A percentile compares a stretch with the other conserved stretches of the same genome.
Evolutionary conservation across 2,888 invertebrate species (phyloP).

Genomic region (Papilio gigon): DNA sequence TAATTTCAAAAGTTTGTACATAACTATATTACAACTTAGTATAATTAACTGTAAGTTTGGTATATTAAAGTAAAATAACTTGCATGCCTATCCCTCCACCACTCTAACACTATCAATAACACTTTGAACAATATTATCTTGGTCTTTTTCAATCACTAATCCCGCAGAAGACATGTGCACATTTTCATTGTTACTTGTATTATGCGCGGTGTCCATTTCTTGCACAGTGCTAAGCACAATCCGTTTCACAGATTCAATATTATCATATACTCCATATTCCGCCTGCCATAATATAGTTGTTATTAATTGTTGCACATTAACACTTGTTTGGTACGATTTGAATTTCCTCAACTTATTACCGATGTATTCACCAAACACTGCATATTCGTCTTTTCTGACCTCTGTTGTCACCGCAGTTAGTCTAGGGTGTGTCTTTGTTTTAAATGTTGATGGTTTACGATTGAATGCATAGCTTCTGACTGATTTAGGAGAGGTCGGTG

Average conservation of each 20-base stretch:
- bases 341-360: slow-evolving; percentile 74
- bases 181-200: neutral
- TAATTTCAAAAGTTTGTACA: neutral
- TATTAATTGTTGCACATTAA: slow-evolving; percentile 74
- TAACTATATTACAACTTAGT: slow-evolving; percentile 6
- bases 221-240: slow-evolving; percentile 64
- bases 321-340: slow-evolving; percentile 61
- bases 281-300: slow-evolving; percentile 77
- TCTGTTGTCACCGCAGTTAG: neutral
- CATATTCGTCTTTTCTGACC: slow-evolving; percentile 64
- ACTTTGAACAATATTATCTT: slow-evolving; percentile 13
- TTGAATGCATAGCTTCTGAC: slow-evolving; percentile 41
- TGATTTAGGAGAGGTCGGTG: slow-evolving; percentile 53
- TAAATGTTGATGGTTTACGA: slow-evolving; percentile 45
- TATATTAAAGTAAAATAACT: neutral
- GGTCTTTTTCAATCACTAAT: slow-evolving; percentile 25
- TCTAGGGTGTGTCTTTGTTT: slow-evolving; percentile 51
- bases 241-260: slow-evolving; percentile 68
- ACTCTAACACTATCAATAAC: slow-evolving; percentile 17
- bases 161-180: neutral
- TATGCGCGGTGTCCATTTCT: slow-evolving; percentile 44
- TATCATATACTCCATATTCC: slow-evolving; percentile 72
- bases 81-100: slow-evolving; percentile 14
- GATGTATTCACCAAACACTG: slow-evolving; percentile 74
- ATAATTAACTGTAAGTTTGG: slow-evolving; percentile 12